Conservation (phyloP, 2,888 invertebrate genomes). For the Yponomeuta cagnagella region DNA sequence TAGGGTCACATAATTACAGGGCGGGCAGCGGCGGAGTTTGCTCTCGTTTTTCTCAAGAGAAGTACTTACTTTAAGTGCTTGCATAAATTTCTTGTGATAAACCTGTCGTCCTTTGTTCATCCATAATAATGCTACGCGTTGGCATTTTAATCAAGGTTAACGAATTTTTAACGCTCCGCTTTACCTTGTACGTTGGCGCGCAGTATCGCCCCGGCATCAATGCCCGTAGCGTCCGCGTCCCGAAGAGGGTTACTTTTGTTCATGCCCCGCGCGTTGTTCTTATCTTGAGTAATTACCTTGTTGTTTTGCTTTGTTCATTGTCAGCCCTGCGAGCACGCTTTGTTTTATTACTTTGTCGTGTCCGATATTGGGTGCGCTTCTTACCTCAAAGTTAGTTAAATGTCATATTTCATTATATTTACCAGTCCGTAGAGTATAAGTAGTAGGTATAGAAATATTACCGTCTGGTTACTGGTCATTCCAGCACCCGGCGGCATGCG, state of each 20-base stretch:
- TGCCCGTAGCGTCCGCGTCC: constrained; percentile 21
- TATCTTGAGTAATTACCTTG: constrained; percentile 61
- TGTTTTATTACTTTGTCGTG: constrained; percentile 36
- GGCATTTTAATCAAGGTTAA: constrained; percentile 52
- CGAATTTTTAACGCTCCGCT: constrained; percentile 38
- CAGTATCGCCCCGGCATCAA: constrained; percentile 22
- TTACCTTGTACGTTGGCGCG: constrained; percentile 20
- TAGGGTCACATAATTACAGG: constrained; percentile 6
- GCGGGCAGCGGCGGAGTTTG: constrained; percentile 5
- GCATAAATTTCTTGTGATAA: constrained; percentile 43
- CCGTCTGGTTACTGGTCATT: constrained; percentile 5
- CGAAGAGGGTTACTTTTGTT: constrained; percentile 29
- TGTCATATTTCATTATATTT: too few species aligned
- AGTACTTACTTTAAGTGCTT: constrained; percentile 21
- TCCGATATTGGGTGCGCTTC: constrained; percentile 9
- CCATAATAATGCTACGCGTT: constrained; percentile 39
- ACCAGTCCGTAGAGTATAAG: neutral
- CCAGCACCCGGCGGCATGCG: neutral
- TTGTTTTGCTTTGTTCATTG: constrained; percentile 51
- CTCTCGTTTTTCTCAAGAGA: constrained; percentile 9
- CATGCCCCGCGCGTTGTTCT: constrained; percentile 48
- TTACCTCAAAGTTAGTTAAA: neutral
- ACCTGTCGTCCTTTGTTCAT: constrained; percentile 43
- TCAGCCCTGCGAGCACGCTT: constrained; percentile 34
- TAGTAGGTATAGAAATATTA: neutral